phyloP scores from a whole-genome alignment of 2,797 vertebrate species.

The Balearica regulorum region DNA sequence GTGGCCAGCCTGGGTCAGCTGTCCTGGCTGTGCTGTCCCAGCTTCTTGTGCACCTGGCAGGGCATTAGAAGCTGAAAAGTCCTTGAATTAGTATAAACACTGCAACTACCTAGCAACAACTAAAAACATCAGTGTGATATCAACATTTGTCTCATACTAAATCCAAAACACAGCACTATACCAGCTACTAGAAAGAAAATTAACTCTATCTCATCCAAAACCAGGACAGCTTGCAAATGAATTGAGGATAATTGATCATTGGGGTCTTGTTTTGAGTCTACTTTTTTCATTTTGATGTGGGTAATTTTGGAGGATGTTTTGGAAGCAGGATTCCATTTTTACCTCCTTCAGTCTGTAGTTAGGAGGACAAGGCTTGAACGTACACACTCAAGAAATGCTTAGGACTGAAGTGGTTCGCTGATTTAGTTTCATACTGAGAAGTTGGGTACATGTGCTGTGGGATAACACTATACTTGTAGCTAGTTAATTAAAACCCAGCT shows the following conservation, averaged over 20 bases:
- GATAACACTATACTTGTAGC: neutral
- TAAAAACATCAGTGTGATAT: too few relatives aligned
- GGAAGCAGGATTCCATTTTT: neutral
- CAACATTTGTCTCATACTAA: too few relatives aligned
- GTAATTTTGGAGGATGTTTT: neutral
- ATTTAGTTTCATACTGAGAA: neutral
- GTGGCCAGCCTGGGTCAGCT: too few relatives aligned
- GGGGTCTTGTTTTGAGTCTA: neutral
- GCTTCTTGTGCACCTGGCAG: too few relatives aligned
- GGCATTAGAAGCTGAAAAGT: too few relatives aligned
- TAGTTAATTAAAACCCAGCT: slow-evolving; percentile 6
- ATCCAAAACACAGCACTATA: too few relatives aligned
- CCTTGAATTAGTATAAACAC: too few relatives aligned
- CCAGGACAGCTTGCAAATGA: neutral
- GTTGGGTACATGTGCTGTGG: neutral
- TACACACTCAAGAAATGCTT: neutral
- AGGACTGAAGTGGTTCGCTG: neutral
- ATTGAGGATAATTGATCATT: neutral
- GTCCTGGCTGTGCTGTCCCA: too few relatives aligned
- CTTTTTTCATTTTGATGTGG: neutral
- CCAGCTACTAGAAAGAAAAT: too few relatives aligned
- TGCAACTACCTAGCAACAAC: too few relatives aligned
- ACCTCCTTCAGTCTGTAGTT: neutral
- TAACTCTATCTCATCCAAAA: too few relatives aligned
- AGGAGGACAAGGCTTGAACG: neutral